These are phyloP conservation scores for Cryptomyrus ogoouensis DNA, from an alignment of 2,113 vertebrate species.

Conservation along the genomic window DNA sequence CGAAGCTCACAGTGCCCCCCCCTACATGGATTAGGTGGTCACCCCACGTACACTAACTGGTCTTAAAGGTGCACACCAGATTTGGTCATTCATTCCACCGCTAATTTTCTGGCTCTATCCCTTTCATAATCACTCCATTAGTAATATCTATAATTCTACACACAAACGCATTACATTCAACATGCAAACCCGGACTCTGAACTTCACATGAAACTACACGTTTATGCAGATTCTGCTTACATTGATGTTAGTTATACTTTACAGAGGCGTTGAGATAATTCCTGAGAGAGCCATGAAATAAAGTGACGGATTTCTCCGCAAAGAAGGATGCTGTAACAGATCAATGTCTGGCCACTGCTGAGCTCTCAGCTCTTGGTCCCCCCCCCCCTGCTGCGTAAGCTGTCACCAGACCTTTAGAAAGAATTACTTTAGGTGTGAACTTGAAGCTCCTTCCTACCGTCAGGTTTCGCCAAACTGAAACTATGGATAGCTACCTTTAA, in stretches of 20 bases:
- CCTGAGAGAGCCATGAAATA: neutral
- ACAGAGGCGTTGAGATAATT: neutral
- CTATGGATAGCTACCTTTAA: neutral
- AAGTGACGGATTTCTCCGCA: neutral
- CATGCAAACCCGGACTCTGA: constrained; percentile 12
- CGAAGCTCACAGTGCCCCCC: too few relatives aligned
- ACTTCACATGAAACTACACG: neutral
- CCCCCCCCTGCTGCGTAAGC: neutral
- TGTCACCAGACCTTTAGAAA: neutral
- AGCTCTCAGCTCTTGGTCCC: neutral
- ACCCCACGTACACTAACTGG: constrained; percentile 11
- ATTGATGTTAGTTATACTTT: neutral
- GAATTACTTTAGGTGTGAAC: neutral
- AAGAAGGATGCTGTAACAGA: neutral
- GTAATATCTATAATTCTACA: constrained; percentile 28
- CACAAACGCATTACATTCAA: constrained; percentile 30
- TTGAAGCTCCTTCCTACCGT: neutral
- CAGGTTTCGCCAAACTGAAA: neutral
- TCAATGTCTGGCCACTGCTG: neutral
- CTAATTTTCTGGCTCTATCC: constrained; percentile 52
- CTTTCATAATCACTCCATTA: constrained; percentile 40
- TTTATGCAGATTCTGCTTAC: neutral
- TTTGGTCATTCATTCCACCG: constrained; percentile 49
- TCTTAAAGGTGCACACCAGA: constrained; percentile 34
- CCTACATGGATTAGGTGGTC: too few relatives aligned